Percentiles rank a stretch among this genome's conserved stretches.
These are phyloP conservation scores for Neogale vison DNA, from an alignment of 2,113 vertebrate genomes.

Conservation along the genomic window DNA sequence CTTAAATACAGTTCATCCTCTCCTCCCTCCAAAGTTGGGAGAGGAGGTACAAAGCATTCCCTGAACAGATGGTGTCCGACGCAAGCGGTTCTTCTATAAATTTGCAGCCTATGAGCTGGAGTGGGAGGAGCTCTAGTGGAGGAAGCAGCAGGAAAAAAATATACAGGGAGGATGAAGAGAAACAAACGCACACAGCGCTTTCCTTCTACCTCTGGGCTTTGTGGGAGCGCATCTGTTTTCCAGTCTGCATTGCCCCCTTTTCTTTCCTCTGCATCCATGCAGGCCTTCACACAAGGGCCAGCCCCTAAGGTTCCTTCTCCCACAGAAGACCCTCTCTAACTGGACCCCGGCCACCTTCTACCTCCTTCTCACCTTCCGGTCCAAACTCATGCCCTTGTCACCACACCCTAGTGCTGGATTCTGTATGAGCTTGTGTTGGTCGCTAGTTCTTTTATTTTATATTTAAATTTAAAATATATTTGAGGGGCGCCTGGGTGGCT, in stretches of 20 bases:
- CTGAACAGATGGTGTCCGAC: slow-evolving; percentile 35
- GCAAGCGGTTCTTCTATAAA: slow-evolving; percentile 19
- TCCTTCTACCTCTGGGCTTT: neutral
- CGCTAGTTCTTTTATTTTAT: neutral
- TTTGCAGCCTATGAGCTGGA: neutral
- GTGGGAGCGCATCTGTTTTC: neutral
- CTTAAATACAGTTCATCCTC: neutral
- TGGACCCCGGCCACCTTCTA: neutral
- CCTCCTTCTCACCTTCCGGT: neutral
- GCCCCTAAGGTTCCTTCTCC: neutral
- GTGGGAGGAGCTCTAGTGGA: neutral
- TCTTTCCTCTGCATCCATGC: neutral
- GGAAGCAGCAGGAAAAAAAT: neutral
- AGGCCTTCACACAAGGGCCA: neutral
- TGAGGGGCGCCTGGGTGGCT: no score
- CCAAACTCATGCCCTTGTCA: neutral
- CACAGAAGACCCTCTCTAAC: neutral
- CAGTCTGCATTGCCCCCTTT: neutral
- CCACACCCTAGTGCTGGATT: neutral
- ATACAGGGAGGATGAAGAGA: neutral
- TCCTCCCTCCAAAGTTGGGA: neutral
- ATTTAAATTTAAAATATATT: no score
- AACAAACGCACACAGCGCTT: neutral
- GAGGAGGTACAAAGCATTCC: neutral
- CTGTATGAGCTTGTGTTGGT: neutral